Conservation (phyloP, 2,888 invertebrate genomes). For the Spilarctia lutea region DNA sequence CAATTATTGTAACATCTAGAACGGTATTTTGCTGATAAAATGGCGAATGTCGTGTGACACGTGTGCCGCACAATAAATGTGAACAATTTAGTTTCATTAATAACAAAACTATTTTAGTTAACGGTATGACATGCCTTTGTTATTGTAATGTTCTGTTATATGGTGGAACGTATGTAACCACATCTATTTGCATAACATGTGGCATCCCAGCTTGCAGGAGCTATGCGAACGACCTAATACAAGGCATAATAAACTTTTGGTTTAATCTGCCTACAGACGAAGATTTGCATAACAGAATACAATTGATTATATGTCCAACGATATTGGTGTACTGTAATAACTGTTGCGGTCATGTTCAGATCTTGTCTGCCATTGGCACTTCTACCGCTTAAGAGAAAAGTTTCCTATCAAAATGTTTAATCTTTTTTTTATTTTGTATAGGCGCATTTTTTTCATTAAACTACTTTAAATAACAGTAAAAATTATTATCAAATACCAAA, state of each 20-base stretch:
- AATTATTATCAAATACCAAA: no score
- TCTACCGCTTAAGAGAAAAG: neutral
- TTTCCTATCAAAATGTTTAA: neutral
- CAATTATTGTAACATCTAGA: constrained; percentile 70
- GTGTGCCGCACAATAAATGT: constrained; percentile 48
- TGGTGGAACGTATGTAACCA: constrained; percentile 9
- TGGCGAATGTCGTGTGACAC: constrained; percentile 48
- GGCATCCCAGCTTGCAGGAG: constrained; percentile 11
- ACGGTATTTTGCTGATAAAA: constrained; percentile 48
- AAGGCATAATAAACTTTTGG: constrained; percentile 4
- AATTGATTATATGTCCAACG: neutral
- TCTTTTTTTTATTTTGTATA: no score
- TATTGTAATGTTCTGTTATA: constrained; percentile 17
- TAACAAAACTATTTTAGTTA: constrained; percentile 47
- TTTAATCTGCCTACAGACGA: neutral
- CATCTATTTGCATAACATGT: constrained; percentile 18
- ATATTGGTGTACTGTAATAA: neutral
- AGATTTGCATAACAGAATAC: neutral
- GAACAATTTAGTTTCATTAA: constrained; percentile 47
- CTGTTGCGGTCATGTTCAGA: neutral
- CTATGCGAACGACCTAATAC: constrained; percentile 7
- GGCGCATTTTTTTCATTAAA: neutral
- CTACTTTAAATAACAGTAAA: no score
- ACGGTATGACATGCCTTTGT: constrained; percentile 20
- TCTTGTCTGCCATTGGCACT: neutral